Evolutionary conservation across 2,113 vertebrate genomes (phyloP).

Genomic region (Lampris megalopsis): DNA sequence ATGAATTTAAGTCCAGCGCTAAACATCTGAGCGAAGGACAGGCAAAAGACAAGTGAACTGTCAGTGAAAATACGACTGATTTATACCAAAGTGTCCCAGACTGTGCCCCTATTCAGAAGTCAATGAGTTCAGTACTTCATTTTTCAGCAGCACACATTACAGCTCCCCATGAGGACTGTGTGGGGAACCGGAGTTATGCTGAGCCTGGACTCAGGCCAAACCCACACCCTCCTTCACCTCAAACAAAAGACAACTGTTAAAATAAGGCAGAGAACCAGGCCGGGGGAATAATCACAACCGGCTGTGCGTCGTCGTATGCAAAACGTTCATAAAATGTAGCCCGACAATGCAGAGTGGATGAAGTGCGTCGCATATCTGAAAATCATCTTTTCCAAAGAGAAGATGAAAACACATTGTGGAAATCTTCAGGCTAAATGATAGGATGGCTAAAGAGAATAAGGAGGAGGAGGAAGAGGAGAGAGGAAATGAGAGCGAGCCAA

Average conservation of each 20-base stretch:
- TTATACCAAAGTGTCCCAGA: not conserved
- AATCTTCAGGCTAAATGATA: not conserved
- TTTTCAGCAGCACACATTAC: conserved; percentile 5
- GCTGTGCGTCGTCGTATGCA: not conserved
- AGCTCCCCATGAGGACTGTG: not conserved
- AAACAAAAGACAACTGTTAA: conserved; percentile 10
- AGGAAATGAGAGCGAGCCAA: not conserved
- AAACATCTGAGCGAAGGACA: not conserved
- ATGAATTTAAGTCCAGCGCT: no score
- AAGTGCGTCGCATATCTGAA: not conserved
- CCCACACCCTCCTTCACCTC: not conserved
- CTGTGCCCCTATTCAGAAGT: not conserved
- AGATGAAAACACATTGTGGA: not conserved
- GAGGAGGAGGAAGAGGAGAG: not conserved
- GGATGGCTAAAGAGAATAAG: not conserved
- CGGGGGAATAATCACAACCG: not conserved
- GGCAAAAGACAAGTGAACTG: not conserved
- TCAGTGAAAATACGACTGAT: not conserved
- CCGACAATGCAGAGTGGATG: not conserved
- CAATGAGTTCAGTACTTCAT: not conserved
- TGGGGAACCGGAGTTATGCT: conserved; percentile 8
- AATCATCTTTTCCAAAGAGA: not conserved
- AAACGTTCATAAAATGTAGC: not conserved
- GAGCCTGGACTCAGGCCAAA: conserved; percentile 11
- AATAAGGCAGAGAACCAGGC: not conserved